Evolutionary conservation across 2,888 invertebrate species (phyloP).

Genomic region (Trilocha varians): DNA sequence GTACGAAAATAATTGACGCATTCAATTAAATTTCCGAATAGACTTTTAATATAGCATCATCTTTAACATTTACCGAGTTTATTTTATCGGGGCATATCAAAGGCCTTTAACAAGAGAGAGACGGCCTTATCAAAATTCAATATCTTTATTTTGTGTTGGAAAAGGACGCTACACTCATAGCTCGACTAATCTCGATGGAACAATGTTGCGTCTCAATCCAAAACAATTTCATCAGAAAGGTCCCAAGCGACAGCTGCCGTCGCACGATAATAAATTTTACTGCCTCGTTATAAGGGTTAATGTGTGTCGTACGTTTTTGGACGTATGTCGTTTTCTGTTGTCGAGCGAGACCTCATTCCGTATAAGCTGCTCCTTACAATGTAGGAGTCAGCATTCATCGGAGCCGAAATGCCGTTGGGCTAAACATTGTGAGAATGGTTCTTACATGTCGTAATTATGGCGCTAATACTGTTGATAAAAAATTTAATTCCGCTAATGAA

Average conservation of each 20-base stretch:
- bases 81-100: conserved; percentile 31
- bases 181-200: conserved; percentile 58
- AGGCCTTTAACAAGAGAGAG: conserved; percentile 41
- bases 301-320: conserved; percentile 12
- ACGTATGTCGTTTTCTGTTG: conserved; percentile 11
- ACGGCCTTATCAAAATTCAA: conserved; percentile 61
- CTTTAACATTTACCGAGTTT: conserved; percentile 28
- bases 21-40: conserved; percentile 5
- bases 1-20: not conserved
- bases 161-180: conserved; percentile 54
- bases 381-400: conserved; percentile 32
- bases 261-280: conserved; percentile 18
- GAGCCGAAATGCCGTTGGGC: conserved; percentile 29
- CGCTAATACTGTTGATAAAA: conserved; percentile 28
- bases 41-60: conserved; percentile 19
- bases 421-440: conserved; percentile 26
- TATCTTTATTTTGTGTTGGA: conserved; percentile 64
- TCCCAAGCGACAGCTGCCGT: conserved; percentile 15
- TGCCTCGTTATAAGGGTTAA: conserved; percentile 15
- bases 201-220: conserved; percentile 63
- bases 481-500: conserved; percentile 22
- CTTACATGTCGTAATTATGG: conserved; percentile 24
- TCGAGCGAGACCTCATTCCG: conserved; percentile 25
- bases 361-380: conserved; percentile 45
- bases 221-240: conserved; percentile 31